Conservation (phyloP, 2,888 invertebrate species). For the Ormyrus thymus region DNA sequence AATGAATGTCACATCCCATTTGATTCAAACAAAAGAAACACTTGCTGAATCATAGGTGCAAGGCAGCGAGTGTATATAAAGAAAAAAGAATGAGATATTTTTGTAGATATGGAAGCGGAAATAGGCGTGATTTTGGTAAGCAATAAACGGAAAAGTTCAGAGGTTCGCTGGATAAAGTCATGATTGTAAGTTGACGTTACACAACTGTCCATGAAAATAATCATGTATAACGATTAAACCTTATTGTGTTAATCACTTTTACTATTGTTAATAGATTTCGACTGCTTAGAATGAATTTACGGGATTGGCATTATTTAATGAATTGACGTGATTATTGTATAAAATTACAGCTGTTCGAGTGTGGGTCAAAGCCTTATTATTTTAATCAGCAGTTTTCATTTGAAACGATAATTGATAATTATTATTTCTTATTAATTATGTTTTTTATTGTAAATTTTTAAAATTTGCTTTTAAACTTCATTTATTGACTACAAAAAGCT, state of each 20-base stretch:
- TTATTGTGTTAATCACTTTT: too few species aligned
- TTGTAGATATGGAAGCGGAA: conserved; percentile 51
- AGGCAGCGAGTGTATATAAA: conserved; percentile 12
- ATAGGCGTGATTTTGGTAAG: conserved; percentile 42
- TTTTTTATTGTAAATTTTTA: conserved; percentile 2
- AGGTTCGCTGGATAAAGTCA: conserved; percentile 15
- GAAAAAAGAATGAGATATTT: conserved; percentile 59
- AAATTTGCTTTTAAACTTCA: neutral
- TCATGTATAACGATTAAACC: neutral
- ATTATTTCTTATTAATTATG: conserved; percentile 9
- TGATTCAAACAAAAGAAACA: conserved; percentile 6
- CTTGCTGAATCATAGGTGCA: conserved; percentile 15
- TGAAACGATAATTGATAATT: neutral
- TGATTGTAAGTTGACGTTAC: neutral
- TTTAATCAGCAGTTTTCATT: conserved; percentile 11
- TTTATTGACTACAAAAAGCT: neutral
- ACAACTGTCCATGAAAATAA: neutral
- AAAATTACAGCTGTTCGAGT: conserved; percentile 11
- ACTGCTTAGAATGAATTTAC: too few species aligned
- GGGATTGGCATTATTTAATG: conserved; percentile 15
- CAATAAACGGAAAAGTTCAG: conserved; percentile 32
- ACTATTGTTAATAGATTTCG: too few species aligned
- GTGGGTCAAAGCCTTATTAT: conserved; percentile 9
- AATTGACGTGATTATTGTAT: conserved; percentile 8
- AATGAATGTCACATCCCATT: neutral